phyloP scores from a whole-genome alignment of 1,140 invertebrate genomes.

The Zaprionus ghesquierei region DNA sequence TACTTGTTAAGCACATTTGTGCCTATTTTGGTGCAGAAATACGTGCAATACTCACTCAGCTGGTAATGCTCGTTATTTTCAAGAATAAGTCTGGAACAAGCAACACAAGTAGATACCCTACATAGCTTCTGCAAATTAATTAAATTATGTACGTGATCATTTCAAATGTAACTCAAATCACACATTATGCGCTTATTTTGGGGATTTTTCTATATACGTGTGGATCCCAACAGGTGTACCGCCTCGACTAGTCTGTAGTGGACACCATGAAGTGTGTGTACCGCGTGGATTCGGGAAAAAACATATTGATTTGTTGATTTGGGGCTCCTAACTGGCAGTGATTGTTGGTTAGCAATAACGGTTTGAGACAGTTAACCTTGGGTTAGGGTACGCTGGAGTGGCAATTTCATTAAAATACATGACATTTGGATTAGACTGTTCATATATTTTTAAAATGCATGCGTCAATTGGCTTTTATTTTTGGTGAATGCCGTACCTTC shows the following conservation, averaged over 20 bases:
- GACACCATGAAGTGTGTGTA: background rate
- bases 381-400: slow-evolving; percentile 28
- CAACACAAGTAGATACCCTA: slow-evolving; percentile 8
- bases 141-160: background rate
- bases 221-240: too few species aligned
- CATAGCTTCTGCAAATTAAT: background rate
- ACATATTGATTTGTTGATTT: slow-evolving; percentile 67
- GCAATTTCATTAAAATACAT: slow-evolving; percentile 55
- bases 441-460: background rate
- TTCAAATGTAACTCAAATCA: background rate
- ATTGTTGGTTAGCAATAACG: slow-evolving; percentile 58
- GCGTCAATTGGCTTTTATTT: slow-evolving; percentile 13
- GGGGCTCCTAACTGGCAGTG: slow-evolving; percentile 53
- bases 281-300: background rate
- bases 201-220: too few species aligned
- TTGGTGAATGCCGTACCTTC: background rate
- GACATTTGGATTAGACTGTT: background rate
- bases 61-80: slow-evolving; percentile 7
- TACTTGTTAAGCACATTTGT: slow-evolving; percentile 76
- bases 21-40: slow-evolving; percentile 49
- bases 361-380: slow-evolving; percentile 47
- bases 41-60: slow-evolving; percentile 24
- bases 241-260: too few species aligned
- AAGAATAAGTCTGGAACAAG: background rate
- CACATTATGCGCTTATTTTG: background rate